Base-by-base conservation (phyloP, 2,797 vertebrate genomes). In the Todus mexicanus region DNA sequence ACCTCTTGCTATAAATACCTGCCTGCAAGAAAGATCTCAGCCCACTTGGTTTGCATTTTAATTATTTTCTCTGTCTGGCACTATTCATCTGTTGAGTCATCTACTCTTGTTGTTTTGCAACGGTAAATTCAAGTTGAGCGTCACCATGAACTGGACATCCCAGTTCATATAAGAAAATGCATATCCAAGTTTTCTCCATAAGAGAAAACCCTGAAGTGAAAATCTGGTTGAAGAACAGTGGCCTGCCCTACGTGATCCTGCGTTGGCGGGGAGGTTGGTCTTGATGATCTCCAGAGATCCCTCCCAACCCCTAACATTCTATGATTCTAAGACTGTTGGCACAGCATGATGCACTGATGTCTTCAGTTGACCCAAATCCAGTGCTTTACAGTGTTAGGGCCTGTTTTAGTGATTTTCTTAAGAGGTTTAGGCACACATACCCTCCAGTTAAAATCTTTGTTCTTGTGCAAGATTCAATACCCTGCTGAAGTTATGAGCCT, bases 1-100 rank as follows among this genome's bases (percentile, higher is more conserved):
- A 91, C 78, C 93, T 92, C 61, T 71, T 84, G 79, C 69, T 94
- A 89, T 95, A 96, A 96, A 96, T 88, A 95, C 61, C 15, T 71
- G 60, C 38, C 38, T 2, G 18, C 0, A 10, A 84, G 91, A 73
- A 94, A 54, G 48, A 91, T 82, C 86, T 74, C 90, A 85, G 77
- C 81, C 83, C 54, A 18, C 63, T 89, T 89, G 68, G 43, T 82
- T 95, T 94, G 92, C 85, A 87, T 95, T 84, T 92, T 94, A 95
- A 95, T 94, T 89, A 83, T 90, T 93, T 89, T 92, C 35, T 69
- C 92, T 93, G 84, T 94, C 94, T 94, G 66, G 76, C 90, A 81
- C 89, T 85, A 83, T 81, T 86, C 47, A 73, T 86, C 64, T 83
- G 48, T 89, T 79, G 79, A 89, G n/a, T 70, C 1, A 2, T 64